These are phyloP conservation scores for Hycleus cichorii DNA, from an alignment of 1,140 invertebrate species.

Conservation along the genomic window DNA sequence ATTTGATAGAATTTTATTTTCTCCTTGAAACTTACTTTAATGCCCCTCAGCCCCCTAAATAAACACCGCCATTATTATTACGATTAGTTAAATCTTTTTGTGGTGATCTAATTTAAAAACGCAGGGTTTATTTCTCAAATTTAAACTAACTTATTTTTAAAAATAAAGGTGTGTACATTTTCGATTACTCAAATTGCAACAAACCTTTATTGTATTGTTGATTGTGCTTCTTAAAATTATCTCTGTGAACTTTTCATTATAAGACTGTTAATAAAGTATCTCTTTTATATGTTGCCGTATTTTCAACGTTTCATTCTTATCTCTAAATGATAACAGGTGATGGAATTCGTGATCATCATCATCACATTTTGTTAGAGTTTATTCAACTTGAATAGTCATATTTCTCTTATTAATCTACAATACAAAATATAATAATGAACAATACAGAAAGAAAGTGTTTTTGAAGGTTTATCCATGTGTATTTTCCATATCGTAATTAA, in stretches of 20 bases:
- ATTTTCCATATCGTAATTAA: constrained; percentile 36
- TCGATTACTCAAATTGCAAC: background rate
- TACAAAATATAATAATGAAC: constrained; percentile 16
- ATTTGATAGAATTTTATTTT: constrained; percentile 7
- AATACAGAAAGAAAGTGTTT: constrained; percentile 5
- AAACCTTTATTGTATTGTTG: constrained; percentile 8
- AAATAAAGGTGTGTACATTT: too few relatives aligned
- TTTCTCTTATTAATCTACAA: constrained; percentile 14
- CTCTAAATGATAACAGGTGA: background rate
- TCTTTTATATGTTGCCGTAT: constrained; percentile 16
- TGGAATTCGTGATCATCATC: background rate
- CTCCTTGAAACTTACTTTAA: constrained; percentile 15
- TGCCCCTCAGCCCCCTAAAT: too few relatives aligned
- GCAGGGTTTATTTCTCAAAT: constrained; percentile 17
- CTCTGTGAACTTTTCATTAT: constrained; percentile 12
- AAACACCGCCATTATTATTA: too few relatives aligned
- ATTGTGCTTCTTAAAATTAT: constrained; percentile 7
- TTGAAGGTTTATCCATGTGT: constrained; percentile 34
- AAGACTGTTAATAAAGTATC: constrained; percentile 15
- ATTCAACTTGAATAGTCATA: constrained; percentile 12
- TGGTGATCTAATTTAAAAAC: background rate
- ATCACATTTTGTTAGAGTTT: constrained; percentile 7
- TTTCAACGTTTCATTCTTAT: too few relatives aligned
- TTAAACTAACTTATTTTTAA: constrained; percentile 5
- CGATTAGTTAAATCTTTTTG: too few relatives aligned